Percentiles rank a stretch among this genome's conserved stretches.
phyloP scores from a whole-genome alignment of 1,140 invertebrate species.

The Agraylea sexmaculata region DNA sequence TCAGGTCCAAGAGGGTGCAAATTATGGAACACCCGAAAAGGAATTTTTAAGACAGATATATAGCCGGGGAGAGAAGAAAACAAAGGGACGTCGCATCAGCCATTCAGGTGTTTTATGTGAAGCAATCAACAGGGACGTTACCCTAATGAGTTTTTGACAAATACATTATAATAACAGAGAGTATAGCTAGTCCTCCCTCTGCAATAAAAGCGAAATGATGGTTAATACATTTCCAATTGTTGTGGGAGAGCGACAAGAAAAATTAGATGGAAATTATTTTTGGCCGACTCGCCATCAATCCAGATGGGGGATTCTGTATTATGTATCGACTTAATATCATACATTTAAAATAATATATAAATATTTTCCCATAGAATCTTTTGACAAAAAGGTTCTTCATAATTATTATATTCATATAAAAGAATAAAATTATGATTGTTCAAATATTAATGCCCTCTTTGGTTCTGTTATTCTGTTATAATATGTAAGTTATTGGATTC shows the following conservation, averaged over 20 bases:
- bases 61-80: neutral
- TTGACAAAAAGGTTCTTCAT: neutral
- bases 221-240: slow-evolving; percentile 21
- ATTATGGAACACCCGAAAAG: neutral
- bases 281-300: neutral
- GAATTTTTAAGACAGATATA: neutral
- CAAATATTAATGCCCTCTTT: no score
- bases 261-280: no score
- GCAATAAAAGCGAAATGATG: slow-evolving; percentile 15
- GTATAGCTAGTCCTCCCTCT: neutral
- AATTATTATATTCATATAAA: neutral
- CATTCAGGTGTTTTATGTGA: neutral
- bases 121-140: slow-evolving; percentile 11
- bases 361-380: neutral
- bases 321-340: neutral
- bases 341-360: neutral
- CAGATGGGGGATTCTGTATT: neutral
- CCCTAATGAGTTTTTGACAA: slow-evolving; percentile 19
- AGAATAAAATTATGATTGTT: no score
- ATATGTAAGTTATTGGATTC: no score
- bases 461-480: no score
- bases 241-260: slow-evolving; percentile 3
- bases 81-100: neutral
- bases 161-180: no score
- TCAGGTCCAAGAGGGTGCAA: neutral